Evolutionary conservation across 1,140 invertebrate genomes (phyloP), one percentile per base, ranked within the genome.

Genomic region (Psilanteris sp.): DNA sequence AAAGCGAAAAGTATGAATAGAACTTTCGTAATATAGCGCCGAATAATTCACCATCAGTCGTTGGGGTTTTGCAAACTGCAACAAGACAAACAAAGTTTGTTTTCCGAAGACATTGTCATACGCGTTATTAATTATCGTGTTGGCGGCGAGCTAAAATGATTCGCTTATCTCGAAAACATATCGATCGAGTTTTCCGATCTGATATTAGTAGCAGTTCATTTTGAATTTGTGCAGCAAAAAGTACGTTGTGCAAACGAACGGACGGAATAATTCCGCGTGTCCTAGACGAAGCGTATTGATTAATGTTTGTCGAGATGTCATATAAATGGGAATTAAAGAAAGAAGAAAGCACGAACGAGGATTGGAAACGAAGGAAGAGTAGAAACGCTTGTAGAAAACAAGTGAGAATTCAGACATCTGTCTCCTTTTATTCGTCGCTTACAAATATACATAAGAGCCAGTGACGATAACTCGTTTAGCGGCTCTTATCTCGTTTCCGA

Each of bases 261-360:
- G 15, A 22, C n/a, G 9, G 31, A 68, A 68, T 67, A 61, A 74
- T 75, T 54, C 55, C 48, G 36, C 46, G 54, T 46, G 46, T 75
- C 55, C 46, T 59, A 68, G 71, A 75, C 54, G 62, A 75, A 67
- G 72, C 37, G 16, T 64, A 68, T 75, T 75, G 72, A 75, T 75
- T 75, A 75, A 75, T 75, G 62, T 68, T 75, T 48, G 55, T 55
- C 37, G 55, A 61, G 44, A 36, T 32, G 66, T 59, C 46, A 59
- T 50, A 34, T 16, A 32, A 43, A n/a, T 31, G 34, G 31, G 6
- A 31, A 34, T 0, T 8, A n/a, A 41, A 31, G 15, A 61, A 44
- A 24, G 29, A 16, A 26, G 11, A 4, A 41, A 1, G 8, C 0
- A 20, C n/a, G 16, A 18, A 6, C 2, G n/a, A 22, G 3, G 9